Base-by-base conservation (phyloP, 2,113 vertebrate genomes). In the Coreoperca whiteheadi region DNA sequence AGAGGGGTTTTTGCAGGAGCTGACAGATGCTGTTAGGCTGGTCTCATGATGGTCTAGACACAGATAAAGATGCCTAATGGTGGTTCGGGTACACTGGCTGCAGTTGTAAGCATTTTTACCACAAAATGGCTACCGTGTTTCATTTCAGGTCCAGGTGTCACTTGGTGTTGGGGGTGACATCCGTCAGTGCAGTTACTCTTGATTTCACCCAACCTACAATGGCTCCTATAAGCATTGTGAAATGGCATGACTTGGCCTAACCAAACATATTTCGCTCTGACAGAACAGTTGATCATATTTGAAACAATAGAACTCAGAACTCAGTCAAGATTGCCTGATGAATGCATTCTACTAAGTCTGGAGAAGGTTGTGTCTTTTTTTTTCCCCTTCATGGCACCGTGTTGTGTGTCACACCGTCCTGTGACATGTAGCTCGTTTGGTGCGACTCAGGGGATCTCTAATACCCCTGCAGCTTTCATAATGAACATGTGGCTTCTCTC, bases 401-500 rank as follows among this genome's bases (percentile, higher is more conserved):
- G 87, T 91, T 92, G 94, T 92, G 91, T 93, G 93, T 94, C 92
- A 93, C 69, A 21, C 83, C 78, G 86, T 90, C 88, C 87, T 86
- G 90, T 92, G 91, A 95, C 94, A 93, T 81, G 91, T 79, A 82
- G 91, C 93, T 94, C 88, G 87, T 93, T 94, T 93, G 86, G 87
- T 79, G 74, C 76, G 91, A 92, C 92, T 93, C 94, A 66, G 87
- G 93, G 94, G 94, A 95, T 92, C 89, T 89, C 92, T 94, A 95
- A 93, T 92, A 92, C 93, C 94, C 94, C 93, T 90, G 91, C 94
- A 94, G 94, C 92, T 93, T 95, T 94, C 93, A 91, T 95, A 93
- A 94, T 93, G 94, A 95, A 95, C 94, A 95, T 95, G 94, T 95
- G 94, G 93, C 93, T 94, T 79, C 86, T 86, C 82, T 94, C 94